Evolutionary conservation across 1,140 invertebrate genomes (phyloP).

Genomic region (Drosophila seguyi): DNA sequence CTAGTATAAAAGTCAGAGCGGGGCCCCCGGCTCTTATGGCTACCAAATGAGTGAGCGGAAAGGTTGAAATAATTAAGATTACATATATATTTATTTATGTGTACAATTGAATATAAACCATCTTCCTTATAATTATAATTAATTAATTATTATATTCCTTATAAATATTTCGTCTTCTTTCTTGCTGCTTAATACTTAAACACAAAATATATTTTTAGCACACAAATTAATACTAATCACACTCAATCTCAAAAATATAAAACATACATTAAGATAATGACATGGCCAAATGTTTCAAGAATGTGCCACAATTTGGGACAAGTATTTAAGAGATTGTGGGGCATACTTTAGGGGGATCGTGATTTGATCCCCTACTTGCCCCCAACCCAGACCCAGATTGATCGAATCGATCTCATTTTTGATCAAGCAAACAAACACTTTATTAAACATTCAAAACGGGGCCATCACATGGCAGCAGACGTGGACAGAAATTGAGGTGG

Average conservation of each 20-base stretch:
- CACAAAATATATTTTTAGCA: neutral
- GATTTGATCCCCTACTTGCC: neutral
- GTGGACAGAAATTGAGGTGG: slow-evolving; percentile 29
- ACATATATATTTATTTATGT: too few relatives aligned
- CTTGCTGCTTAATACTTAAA: too few relatives aligned
- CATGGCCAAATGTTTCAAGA: neutral
- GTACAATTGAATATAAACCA: too few relatives aligned
- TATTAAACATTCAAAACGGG: slow-evolving; percentile 26
- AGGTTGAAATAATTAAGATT: too few relatives aligned
- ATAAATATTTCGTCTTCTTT: too few relatives aligned
- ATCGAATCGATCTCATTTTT: slow-evolving; percentile 5
- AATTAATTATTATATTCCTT: too few relatives aligned
- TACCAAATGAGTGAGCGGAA: too few relatives aligned
- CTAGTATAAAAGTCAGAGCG: too few relatives aligned
- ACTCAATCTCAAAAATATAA: neutral
- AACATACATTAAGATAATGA: neutral
- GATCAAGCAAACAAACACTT: slow-evolving; percentile 29
- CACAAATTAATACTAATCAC: too few relatives aligned
- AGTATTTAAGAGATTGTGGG: neutral
- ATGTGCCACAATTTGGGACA: too few relatives aligned
- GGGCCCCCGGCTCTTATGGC: too few relatives aligned
- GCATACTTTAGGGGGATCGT: slow-evolving; percentile 18
- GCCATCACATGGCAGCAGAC: slow-evolving; percentile 13
- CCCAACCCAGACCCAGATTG: neutral
- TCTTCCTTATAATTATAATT: too few relatives aligned